Percentiles rank a stretch among this genome's conserved stretches.
Conservation (phyloP, 2,113 vertebrate genomes). For the Rhea pennata region DNA sequence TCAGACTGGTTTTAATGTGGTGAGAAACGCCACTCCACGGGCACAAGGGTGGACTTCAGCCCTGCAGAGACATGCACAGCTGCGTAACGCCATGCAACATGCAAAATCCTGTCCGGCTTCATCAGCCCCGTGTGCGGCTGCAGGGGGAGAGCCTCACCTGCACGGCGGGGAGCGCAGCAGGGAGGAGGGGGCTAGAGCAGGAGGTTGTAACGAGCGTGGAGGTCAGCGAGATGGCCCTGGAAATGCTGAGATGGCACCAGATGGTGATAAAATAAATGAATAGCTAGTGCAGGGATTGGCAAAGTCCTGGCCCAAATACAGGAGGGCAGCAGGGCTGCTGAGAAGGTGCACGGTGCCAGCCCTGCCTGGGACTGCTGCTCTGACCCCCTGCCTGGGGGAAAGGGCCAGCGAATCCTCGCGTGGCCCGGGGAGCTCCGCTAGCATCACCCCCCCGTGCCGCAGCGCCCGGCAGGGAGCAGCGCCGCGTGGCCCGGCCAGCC, state of each 20-base stretch:
- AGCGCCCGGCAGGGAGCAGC: too few species aligned
- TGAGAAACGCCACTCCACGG: not conserved
- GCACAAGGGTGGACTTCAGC: not conserved
- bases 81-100: fast-evolving
- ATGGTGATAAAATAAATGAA: not conserved
- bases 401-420: not conserved
- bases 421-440: not conserved
- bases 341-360: not conserved
- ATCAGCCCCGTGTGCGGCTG: not conserved
- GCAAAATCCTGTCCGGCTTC: not conserved
- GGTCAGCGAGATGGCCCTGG: too few species aligned
- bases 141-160: not conserved
- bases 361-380: not conserved
- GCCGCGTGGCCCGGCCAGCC: too few species aligned
- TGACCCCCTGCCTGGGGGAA: not conserved
- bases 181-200: not conserved
- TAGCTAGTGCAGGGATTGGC: not conserved
- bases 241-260: not conserved
- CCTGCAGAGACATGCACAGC: not conserved
- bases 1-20: fast-evolving
- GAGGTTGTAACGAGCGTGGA: fast-evolving
- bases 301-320: not conserved
- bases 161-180: not conserved
- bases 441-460: not conserved
- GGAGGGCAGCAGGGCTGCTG: not conserved